A percentile compares a stretch with the other conserved stretches of the same genome.
phyloP scores from a whole-genome alignment of 2,113 vertebrate genomes.

The Macquaria australasica region DNA sequence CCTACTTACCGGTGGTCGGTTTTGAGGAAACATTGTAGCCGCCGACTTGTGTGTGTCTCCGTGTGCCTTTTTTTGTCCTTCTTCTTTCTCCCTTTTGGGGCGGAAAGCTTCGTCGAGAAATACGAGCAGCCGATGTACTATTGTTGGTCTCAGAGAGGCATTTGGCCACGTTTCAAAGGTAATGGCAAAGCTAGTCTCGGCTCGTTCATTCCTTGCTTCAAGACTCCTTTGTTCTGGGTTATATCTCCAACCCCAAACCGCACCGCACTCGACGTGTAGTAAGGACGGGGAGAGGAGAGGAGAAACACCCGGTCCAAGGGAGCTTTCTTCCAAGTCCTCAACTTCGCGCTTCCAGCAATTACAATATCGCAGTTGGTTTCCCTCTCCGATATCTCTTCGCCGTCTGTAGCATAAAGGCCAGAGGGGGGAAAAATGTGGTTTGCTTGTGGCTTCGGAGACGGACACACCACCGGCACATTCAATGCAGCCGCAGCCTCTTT shows the following conservation, averaged over 20 bases:
- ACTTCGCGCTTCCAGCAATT: conserved; percentile 65
- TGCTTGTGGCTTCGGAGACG: conserved; percentile 79
- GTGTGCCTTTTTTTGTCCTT: conserved; percentile 46
- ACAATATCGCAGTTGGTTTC: conserved; percentile 33
- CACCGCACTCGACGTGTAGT: conserved; percentile 64
- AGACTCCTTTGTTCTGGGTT: conserved; percentile 87
- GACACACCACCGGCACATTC: conserved; percentile 78
- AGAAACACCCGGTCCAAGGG: conserved; percentile 56
- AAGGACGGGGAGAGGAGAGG: conserved; percentile 61
- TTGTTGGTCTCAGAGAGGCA: conserved; percentile 79
- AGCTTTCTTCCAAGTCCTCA: conserved; percentile 63
- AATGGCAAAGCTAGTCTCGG: conserved; percentile 74
- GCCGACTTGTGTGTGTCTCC: conserved; percentile 69
- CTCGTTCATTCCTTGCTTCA: conserved; percentile 80
- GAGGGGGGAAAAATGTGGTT: conserved; percentile 59
- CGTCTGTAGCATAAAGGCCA: conserved; percentile 57
- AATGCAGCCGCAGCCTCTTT: conserved; percentile 85
- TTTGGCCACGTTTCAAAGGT: conserved; percentile 78
- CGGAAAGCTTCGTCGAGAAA: conserved; percentile 69
- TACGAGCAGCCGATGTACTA: conserved; percentile 55
- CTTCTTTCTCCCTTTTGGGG: conserved; percentile 51
- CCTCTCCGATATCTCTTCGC: conserved; percentile 50
- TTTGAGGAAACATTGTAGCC: conserved; percentile 91
- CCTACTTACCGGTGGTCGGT: conserved; percentile 90
- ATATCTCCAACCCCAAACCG: conserved; percentile 72